A percentile compares a stretch with the other conserved stretches of the same genome.
phyloP scores from a whole-genome alignment of 2,888 invertebrate species.

The Hesperia comma region DNA sequence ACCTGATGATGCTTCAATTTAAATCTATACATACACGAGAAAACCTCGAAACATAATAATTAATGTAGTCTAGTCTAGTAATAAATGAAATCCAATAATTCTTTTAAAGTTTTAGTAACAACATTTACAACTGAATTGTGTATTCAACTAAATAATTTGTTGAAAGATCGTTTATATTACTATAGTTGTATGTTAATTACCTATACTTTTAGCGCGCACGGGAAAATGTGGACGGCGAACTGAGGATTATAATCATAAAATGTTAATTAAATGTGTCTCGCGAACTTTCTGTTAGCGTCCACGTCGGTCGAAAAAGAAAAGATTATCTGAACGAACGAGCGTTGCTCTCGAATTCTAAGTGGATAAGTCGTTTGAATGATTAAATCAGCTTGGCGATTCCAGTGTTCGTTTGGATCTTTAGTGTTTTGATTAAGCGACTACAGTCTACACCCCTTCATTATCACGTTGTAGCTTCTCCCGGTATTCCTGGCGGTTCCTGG shows the following conservation, averaged over 20 bases:
- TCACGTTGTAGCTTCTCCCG: no score
- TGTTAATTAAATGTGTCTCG: conserved; percentile 5
- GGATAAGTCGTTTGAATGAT: conserved; percentile 50
- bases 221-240: background rate
- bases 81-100: no score
- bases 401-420: conserved; percentile 17
- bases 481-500: no score
- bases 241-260: conserved; percentile 8
- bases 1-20: no score
- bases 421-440: no score
- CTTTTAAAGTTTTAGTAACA: no score
- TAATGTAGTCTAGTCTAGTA: no score
- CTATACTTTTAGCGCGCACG: background rate
- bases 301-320: conserved; percentile 5
- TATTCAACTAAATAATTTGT: background rate
- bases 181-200: conserved; percentile 5
- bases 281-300: background rate
- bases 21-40: no score
- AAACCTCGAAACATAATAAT: no score
- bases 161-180: background rate
- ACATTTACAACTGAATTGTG: background rate
- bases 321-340: conserved; percentile 10
- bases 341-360: conserved; percentile 10
- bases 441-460: no score
- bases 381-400: conserved; percentile 43